A percentile compares a stretch with the other conserved stretches of the same genome.
phyloP scores from a whole-genome alignment of 2,888 invertebrate genomes.

The Willowsia nigromaculata region DNA sequence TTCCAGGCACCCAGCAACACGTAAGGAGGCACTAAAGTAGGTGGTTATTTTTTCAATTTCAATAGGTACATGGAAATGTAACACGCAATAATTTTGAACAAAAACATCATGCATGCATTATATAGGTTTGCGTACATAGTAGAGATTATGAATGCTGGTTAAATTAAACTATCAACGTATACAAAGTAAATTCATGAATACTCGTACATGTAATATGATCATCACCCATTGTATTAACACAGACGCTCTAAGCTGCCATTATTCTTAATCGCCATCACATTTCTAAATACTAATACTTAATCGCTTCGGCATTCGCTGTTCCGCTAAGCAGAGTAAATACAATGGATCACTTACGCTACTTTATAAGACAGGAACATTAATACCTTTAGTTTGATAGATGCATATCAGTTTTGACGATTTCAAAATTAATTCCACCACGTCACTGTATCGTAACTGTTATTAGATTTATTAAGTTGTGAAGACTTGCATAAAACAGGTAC shows the following conservation, averaged over 20 bases:
- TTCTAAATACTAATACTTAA: neutral
- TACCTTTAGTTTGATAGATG: neutral
- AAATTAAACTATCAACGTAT: too few relatives aligned
- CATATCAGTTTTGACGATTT: neutral
- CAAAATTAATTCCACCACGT: too few relatives aligned
- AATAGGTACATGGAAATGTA: neutral
- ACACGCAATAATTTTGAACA: too few relatives aligned
- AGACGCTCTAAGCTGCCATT: neutral
- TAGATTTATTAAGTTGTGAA: too few relatives aligned
- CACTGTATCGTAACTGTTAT: too few relatives aligned
- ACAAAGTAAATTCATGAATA: too few relatives aligned
- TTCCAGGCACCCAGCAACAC: neutral
- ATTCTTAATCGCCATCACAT: neutral
- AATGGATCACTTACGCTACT: neutral
- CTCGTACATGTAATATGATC: too few relatives aligned
- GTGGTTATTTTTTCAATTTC: neutral
- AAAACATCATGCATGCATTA: too few relatives aligned
- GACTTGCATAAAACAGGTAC: too few relatives aligned
- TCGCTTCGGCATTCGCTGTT: neutral
- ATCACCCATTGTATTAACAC: too few relatives aligned
- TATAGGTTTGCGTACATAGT: neutral
- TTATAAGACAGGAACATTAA: neutral
- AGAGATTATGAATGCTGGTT: neutral
- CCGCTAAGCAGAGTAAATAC: slow-evolving; percentile 4
- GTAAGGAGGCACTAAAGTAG: neutral